Base-by-base conservation (phyloP, 2,113 vertebrate species). In the Perognathus longimembris region DNA sequence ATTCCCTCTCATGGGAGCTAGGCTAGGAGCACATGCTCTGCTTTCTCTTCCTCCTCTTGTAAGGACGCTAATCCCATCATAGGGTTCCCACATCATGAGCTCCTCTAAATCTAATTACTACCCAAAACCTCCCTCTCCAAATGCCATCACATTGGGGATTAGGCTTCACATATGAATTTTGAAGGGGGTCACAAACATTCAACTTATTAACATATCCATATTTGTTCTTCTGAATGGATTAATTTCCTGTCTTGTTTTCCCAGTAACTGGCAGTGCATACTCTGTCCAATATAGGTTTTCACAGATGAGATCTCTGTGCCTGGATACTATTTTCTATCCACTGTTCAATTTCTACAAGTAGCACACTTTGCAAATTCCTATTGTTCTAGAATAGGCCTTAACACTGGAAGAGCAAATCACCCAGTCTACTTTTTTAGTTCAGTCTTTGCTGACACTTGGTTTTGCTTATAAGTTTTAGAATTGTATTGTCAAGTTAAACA, bases 391-490 rank as follows among this genome's bases (percentile, higher is more conserved):
- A 78, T 89, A 73, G 71, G 42, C 28, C 6, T 73, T 73, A 85
- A n/a, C 22, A 82, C 66, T 86, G 22, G 18, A 94, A 91, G 63
- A 83, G 34, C 74, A 76, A n/a, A 17, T 79, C 50, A 85, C 74
- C 61, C 38, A 77, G 0, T 34, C 32, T 70, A 7, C n/a, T 67
- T 76, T 59, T 36, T 80, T 28, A 73, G 17, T 84, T 93, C 42
- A 79, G 9, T 88, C 74, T 93, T 93, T 40, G 9, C 66, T 80
- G 10, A 38, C 50, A 89, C 9, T 89, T 88, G 40, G 70, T 40
- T 70, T 92, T 91, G 79, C 26, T 61, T n/a, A 73, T 54, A 89
- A 74, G 30, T 86, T 90, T 90, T 86, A 76, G 36, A 71, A 63
- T 67, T 22, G 4, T 4, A 86, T 57, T 86, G 12, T 91, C 38